A percentile compares a stretch with the other conserved stretches of the same genome.
phyloP scores from a whole-genome alignment of 2,888 invertebrate genomes.

The Tetrapedia diversipes region DNA sequence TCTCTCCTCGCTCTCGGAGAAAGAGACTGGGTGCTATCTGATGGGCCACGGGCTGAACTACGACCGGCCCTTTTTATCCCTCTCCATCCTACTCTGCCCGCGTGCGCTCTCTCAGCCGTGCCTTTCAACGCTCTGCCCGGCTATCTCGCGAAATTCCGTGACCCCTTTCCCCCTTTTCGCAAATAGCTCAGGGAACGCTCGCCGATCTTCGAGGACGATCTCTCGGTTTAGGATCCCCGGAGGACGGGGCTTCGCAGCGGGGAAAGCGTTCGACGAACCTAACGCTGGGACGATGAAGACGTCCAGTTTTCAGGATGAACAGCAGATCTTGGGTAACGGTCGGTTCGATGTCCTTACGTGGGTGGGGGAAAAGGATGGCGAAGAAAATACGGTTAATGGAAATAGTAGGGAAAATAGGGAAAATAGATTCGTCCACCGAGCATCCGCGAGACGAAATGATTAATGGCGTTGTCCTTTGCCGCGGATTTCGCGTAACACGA shows the following conservation, averaged over 20 bases:
- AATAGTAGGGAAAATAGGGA: too few species aligned
- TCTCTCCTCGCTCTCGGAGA: slow-evolving; percentile 30
- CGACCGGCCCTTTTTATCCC: slow-evolving; percentile 72
- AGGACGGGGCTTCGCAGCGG: not conserved
- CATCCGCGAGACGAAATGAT: slow-evolving; percentile 60
- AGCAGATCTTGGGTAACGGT: not conserved
- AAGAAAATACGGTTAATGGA: too few species aligned
- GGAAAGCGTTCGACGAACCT: not conserved
- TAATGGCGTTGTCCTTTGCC: slow-evolving; percentile 57
- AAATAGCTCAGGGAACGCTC: slow-evolving; percentile 15
- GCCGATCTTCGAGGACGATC: not conserved
- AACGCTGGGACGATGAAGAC: not conserved
- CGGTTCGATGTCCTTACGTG: not conserved
- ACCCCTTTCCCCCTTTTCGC: not conserved
- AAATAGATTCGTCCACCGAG: not conserved
- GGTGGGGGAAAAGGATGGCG: not conserved
- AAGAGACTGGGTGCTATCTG: slow-evolving; percentile 72
- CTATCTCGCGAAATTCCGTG: slow-evolving; percentile 49
- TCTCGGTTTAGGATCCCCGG: not conserved
- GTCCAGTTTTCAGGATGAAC: not conserved
- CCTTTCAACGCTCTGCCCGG: not conserved
- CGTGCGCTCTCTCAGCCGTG: slow-evolving; percentile 21
- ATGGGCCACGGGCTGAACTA: slow-evolving; percentile 79
- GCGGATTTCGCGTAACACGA: slow-evolving; percentile 65
- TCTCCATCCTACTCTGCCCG: slow-evolving; percentile 39